Evolutionary conservation across 2,113 vertebrate genomes (phyloP).

Genomic region (Lichenostomus cassidix): DNA sequence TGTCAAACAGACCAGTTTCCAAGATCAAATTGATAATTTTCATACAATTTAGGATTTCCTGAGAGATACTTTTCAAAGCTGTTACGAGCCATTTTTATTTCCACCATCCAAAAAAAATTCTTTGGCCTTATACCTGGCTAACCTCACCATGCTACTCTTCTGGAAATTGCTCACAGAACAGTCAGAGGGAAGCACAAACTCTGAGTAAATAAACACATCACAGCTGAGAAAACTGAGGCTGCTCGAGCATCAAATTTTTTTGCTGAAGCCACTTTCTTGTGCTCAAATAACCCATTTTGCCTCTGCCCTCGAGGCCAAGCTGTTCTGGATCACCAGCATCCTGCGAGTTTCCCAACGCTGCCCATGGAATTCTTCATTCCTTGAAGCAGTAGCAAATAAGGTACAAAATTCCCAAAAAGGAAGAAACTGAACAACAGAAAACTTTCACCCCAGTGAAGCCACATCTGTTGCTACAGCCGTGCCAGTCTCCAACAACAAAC

Average conservation of each 20-base stretch:
- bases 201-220: background rate
- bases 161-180: constrained; percentile 44
- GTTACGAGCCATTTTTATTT: constrained; percentile 64
- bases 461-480: background rate
- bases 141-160: constrained; percentile 77
- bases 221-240: constrained; percentile 27
- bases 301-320: background rate
- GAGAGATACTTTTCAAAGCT: constrained; percentile 16
- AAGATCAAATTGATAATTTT: constrained; percentile 13
- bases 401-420: constrained; percentile 1
- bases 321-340: background rate
- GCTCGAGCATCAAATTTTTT: background rate
- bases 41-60: constrained; percentile 44
- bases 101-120: constrained; percentile 63
- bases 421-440: background rate
- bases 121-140: constrained; percentile 70
- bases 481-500: constrained; percentile 32
- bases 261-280: background rate
- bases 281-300: background rate
- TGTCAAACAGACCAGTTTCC: constrained; percentile 22
- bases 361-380: background rate
- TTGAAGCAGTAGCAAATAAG: background rate
- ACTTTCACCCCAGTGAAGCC: background rate
- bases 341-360: background rate
- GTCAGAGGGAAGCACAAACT: background rate